phyloP scores from a whole-genome alignment of 2,797 vertebrate genomes.

The Neosilurus hyrtlii region DNA sequence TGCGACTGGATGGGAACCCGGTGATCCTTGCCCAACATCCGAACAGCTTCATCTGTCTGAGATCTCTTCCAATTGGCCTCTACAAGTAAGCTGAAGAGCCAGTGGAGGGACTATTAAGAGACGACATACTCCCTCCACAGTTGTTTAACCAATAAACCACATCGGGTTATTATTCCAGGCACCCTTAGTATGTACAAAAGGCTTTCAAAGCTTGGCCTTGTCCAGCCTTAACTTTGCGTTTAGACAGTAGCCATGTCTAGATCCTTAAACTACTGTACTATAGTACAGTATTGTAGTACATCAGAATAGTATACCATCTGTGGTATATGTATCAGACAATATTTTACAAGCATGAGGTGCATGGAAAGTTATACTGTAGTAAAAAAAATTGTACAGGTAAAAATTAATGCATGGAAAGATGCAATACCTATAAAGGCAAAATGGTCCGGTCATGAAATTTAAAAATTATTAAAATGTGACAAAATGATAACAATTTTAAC shows the following conservation, averaged over 20 bases:
- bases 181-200: conserved; percentile 29
- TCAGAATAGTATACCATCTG: neutral
- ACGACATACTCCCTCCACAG: conserved; percentile 7
- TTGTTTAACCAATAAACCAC: conserved; percentile 20
- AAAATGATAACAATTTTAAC: neutral
- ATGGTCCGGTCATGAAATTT: neutral
- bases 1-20: conserved; percentile 89
- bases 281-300: neutral
- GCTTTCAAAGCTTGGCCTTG: conserved; percentile 22
- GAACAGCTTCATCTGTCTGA: conserved; percentile 88
- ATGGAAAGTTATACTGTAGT: neutral
- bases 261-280: neutral
- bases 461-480: neutral
- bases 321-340: conserved; percentile 9
- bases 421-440: neutral
- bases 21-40: conserved; percentile 80
- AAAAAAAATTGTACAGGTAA: neutral
- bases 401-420: conserved; percentile 5
- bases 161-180: conserved; percentile 11
- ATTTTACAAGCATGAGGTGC: conserved; percentile 27
- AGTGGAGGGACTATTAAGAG: conserved; percentile 19
- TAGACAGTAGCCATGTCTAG: neutral
- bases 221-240: conserved; percentile 17
- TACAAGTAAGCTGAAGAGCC: conserved; percentile 73
- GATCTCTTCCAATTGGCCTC: conserved; percentile 79